Evolutionary conservation across 2,888 invertebrate species (phyloP), one percentile per base, ranked within the genome.

Genomic region (Clunio marinus): DNA sequence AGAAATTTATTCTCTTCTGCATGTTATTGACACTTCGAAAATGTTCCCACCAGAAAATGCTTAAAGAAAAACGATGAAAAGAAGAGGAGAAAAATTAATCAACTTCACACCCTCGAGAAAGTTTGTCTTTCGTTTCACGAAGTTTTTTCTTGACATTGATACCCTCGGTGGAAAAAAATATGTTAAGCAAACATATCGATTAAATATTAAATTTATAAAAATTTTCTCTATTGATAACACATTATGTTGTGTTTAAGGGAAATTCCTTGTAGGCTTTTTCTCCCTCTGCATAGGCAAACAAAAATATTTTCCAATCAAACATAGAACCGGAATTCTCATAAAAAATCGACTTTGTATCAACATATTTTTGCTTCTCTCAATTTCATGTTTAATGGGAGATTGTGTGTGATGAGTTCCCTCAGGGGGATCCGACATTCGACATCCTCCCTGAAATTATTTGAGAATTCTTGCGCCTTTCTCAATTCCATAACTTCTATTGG

Each of bases 261-360:
- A n/a, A n/a, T n/a, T n/a, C n/a, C 32, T 8, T 32, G 4, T 8
- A 41, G 41, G 20, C 8, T 17, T 17, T 46, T 45, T 17, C 13
- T 27, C 13, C n/a, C 22, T 17, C 37, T 63, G 27, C 28, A n/a
- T 63, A 27, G 17, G 27, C 27, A 45, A 37, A 60, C 25, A 60
- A 32, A 60, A 63, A 63, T 63, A 63, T 63, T 63, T 63, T 63
- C 63, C 45, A 63, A 63, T 63, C 63, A 63, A 63, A 62, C 62
- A 62, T 27, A 27, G 25, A 15, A 22, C 51, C 24, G 17, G 13
- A 51, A 17, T 58, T 27, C 25, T n/a, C 27, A 57, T 17, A 17
- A 32, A 35, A 60, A 37, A 37, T 60, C 46, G 27, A 63, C 46
- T 37, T 20, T 15, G 46, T 15, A 59, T 37, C 15, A 63, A 59